Percentiles rank a stretch among this genome's conserved stretches.
Evolutionary conservation across 1,140 invertebrate species (phyloP).

Genomic region (Melipona quadrifasciata): DNA sequence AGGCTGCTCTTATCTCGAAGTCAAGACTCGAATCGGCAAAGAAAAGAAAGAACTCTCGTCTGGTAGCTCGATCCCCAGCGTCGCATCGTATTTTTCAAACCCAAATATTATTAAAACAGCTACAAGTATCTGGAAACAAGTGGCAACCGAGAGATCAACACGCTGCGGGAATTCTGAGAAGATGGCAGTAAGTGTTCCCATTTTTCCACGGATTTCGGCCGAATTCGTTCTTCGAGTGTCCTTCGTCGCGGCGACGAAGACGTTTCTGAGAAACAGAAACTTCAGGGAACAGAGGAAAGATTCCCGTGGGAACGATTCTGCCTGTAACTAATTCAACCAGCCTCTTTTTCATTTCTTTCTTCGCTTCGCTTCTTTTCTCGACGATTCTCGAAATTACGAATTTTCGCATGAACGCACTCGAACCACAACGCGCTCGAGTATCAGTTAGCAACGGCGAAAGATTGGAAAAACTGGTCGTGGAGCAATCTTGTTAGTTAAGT

Average conservation of each 20-base stretch:
- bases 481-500: neutral
- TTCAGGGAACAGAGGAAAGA: neutral
- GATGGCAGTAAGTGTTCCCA: conserved; percentile 44
- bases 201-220: conserved; percentile 14
- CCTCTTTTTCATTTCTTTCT: too few species aligned
- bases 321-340: neutral
- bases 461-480: neutral
- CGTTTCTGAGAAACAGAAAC: conserved; percentile 26
- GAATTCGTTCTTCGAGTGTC: conserved; percentile 1
- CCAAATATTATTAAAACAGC: conserved; percentile 61
- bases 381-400: conserved; percentile 8
- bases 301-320: conserved; percentile 12
- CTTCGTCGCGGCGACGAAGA: neutral
- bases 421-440: too few species aligned
- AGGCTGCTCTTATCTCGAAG: neutral
- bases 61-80: conserved; percentile 25
- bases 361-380: neutral
- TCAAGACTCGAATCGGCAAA: neutral
- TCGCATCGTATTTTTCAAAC: conserved; percentile 25
- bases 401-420: too few species aligned
- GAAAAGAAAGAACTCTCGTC: neutral
- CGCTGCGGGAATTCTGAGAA: conserved; percentile 28
- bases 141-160: conserved; percentile 44
- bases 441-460: neutral
- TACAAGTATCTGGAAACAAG: conserved; percentile 50